Conservation (phyloP, 2,888 invertebrate genomes). For the Orchesellides sinensis region DNA sequence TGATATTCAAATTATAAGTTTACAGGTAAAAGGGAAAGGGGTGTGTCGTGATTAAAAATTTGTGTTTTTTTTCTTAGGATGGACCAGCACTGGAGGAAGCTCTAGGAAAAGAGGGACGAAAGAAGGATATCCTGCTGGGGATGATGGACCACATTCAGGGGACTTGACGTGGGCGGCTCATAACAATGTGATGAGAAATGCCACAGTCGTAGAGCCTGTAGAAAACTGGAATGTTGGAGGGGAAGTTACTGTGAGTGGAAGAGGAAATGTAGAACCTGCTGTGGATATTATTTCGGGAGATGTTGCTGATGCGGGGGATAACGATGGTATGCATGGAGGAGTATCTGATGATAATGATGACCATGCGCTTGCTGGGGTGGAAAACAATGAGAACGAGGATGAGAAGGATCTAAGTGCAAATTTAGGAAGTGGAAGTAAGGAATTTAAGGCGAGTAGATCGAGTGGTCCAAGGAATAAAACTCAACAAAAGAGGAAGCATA, state of each 20-base stretch:
- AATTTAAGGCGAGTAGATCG: neutral
- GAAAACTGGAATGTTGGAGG: slow-evolving; percentile 2
- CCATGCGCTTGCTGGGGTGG: neutral
- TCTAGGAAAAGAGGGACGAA: slow-evolving; percentile 2
- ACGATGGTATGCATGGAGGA: neutral
- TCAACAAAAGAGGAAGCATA: neutral
- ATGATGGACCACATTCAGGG: neutral
- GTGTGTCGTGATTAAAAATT: neutral
- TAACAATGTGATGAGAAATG: slow-evolving; percentile 14
- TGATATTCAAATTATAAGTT: neutral
- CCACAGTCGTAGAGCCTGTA: neutral
- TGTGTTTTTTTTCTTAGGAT: slow-evolving; percentile 14
- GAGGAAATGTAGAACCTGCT: neutral
- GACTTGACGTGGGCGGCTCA: slow-evolving; percentile 19
- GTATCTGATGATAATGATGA: neutral
- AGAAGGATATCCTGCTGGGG: slow-evolving; percentile 6
- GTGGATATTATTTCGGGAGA: no score
- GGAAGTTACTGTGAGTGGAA: neutral
- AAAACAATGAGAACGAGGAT: neutral
- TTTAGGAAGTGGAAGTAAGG: neutral
- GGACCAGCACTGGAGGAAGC: neutral
- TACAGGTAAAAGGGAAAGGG: neutral
- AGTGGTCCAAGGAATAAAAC: neutral
- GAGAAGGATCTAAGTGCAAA: neutral
- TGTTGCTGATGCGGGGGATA: neutral